A percentile compares a stretch with the other conserved stretches of the same genome.
These are phyloP conservation scores for Boloria euphrosyne DNA, from an alignment of 2,888 invertebrate species.

Conservation along the genomic window DNA sequence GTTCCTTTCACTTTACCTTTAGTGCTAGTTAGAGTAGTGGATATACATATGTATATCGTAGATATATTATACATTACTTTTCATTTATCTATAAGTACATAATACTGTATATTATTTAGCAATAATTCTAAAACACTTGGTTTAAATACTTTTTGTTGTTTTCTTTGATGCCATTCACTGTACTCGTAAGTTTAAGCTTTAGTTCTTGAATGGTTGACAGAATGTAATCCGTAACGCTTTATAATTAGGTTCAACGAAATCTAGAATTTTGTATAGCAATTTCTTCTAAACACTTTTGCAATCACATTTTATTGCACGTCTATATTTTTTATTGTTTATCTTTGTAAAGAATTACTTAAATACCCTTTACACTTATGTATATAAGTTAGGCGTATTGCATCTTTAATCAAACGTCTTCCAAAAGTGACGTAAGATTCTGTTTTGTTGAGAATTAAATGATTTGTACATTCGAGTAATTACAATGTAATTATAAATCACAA, in stretches of 20 bases:
- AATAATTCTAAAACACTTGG: slow-evolving; percentile 47
- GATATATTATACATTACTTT: slow-evolving; percentile 44
- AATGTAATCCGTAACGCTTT: slow-evolving; percentile 77
- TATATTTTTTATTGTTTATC: slow-evolving; percentile 41
- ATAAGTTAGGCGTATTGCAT: slow-evolving; percentile 76
- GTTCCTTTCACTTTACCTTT: slow-evolving; percentile 70
- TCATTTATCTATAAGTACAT: slow-evolving; percentile 47
- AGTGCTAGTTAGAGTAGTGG: slow-evolving; percentile 50
- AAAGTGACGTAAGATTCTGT: slow-evolving; percentile 72
- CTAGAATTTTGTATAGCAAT: slow-evolving; percentile 73
- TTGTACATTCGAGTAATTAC: not conserved
- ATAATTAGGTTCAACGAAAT: slow-evolving; percentile 80
- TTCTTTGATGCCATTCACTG: slow-evolving; percentile 41
- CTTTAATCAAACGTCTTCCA: slow-evolving; percentile 81
- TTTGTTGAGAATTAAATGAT: slow-evolving; percentile 21
- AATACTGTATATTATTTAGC: slow-evolving; percentile 49
- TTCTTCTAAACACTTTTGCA: slow-evolving; percentile 66
- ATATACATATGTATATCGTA: slow-evolving; percentile 41
- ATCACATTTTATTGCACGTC: slow-evolving; percentile 69
- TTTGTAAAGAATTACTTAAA: slow-evolving; percentile 44
- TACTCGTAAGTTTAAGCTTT: slow-evolving; percentile 56
- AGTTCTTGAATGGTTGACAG: slow-evolving; percentile 64
- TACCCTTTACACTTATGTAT: slow-evolving; percentile 54
- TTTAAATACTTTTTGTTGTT: slow-evolving; percentile 40
- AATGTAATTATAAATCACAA: too few species aligned